Evolutionary conservation across 2,797 vertebrate species (phyloP), one percentile per base, ranked within the genome.

Genomic region (Syngnathus acus): DNA sequence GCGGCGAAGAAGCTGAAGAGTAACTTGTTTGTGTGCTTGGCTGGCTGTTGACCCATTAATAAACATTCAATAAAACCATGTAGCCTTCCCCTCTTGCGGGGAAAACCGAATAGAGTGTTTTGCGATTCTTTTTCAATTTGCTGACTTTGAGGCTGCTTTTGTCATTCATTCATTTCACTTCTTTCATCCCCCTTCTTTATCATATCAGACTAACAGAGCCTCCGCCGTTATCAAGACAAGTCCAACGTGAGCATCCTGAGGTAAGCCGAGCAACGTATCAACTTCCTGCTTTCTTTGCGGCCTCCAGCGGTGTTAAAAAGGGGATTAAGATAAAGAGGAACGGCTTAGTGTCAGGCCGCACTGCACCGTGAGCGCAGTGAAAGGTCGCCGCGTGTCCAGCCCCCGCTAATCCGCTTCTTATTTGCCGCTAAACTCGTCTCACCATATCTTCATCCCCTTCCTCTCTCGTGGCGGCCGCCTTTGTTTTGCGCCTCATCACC

Each of bases 11-110:
- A 84, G 86, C 86, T 89, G 86, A 89, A 90, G 87, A 89, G 89
- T 90, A 87, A 88, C 84, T 84, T 86, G 88, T 87, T 92, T 89
- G 90, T 83, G 91, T 87, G 91, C 90, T 93, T 91, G 87, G 88
- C 90, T 91, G 90, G 89, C 85, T 88, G 82, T 91, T 90, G 90
- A 91, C 87, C 88, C 89, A 88, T 89, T 90, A 92, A 89, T 90
- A 89, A 92, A 92, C 87, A 87, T 86, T 89, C 83, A 83, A 92
- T 91, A 92, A 92, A 92, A 91, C 72, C 54, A 90, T 84, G 91
- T 90, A 90, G 88, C 88, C 81, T 85, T 87, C 87, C 86, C 86
- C 81, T 82, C 64, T 70, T 79, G 79, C 74, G 71, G 87, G 86
- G 40, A 79, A 77, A 87, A 32, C 26, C 26, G 26, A 32, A 32